A percentile compares a stretch with the other conserved stretches of the same genome.
phyloP scores from a whole-genome alignment of 2,113 vertebrate species.

The Paramormyrops kingsleyae region DNA sequence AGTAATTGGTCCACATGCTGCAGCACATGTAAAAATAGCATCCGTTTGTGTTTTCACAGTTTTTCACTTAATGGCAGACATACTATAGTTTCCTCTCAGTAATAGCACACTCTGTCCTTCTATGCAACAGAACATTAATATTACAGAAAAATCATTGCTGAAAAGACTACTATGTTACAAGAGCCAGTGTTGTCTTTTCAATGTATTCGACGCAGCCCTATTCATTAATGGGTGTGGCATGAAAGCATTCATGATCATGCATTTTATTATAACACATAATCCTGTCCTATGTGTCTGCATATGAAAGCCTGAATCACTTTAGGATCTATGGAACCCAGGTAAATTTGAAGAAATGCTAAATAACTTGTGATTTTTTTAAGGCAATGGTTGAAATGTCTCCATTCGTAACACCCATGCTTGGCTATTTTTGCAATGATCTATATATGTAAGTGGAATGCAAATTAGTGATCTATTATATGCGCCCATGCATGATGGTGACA shows the following conservation, averaged over 20 bases:
- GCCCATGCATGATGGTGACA: background rate
- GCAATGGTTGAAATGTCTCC: background rate
- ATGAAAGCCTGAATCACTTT: background rate
- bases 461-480: background rate
- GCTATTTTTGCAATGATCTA: background rate
- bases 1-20: background rate
- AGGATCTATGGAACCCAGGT: background rate
- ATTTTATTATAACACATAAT: background rate
- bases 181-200: background rate
- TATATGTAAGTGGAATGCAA: background rate
- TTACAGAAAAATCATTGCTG: background rate
- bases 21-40: conserved; percentile 13
- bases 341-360: background rate
- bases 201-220: too few relatives aligned
- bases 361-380: background rate
- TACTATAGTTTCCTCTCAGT: background rate
- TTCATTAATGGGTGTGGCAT: background rate
- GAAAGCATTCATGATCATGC: background rate
- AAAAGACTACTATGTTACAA: background rate
- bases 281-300: background rate
- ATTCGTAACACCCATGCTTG: background rate
- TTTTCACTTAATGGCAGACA: background rate
- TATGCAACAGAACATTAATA: background rate
- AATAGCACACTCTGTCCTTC: background rate
- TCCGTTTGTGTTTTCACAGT: conserved; percentile 1